Percentiles rank a stretch among this genome's conserved stretches.
These are phyloP conservation scores for Osmerus eperlanus DNA, from an alignment of 2,113 vertebrate species.

Conservation along the genomic window DNA sequence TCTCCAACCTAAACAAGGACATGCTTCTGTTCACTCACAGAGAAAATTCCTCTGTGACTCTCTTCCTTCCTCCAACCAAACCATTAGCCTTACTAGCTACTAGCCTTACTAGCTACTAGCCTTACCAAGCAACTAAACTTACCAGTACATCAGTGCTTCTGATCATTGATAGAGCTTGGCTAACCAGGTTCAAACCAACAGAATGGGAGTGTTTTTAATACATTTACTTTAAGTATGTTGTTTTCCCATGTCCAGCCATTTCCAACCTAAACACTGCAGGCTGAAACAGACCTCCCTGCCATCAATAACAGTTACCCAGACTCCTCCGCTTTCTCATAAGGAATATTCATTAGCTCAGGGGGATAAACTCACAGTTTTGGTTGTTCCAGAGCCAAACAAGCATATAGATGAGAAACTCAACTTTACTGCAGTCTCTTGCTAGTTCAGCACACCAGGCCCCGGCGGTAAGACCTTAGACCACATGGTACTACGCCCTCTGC, in stretches of 20 bases:
- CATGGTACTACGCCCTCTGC: no score
- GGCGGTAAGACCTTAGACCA: no score
- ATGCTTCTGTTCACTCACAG: constrained; percentile 4
- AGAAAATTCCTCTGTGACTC: constrained; percentile 10
- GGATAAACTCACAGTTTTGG: constrained; percentile 48
- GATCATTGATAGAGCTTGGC: no score
- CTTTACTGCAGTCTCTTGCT: not conserved
- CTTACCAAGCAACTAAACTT: constrained; percentile 1
- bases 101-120: not conserved
- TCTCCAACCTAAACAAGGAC: constrained; percentile 13
- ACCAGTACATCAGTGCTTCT: constrained; percentile 3
- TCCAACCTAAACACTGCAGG: constrained; percentile 16
- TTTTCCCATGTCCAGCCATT: constrained; percentile 3
- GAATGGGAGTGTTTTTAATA: no score
- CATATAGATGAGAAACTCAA: constrained; percentile 27
- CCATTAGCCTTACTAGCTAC: not conserved
- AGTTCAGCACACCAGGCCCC: no score
- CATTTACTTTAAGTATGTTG: not conserved
- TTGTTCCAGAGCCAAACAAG: constrained; percentile 37
- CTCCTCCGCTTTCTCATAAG: constrained; percentile 34
- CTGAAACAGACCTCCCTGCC: constrained; percentile 30
- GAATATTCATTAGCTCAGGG: constrained; percentile 51
- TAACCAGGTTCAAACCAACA: no score
- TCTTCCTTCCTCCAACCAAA: constrained; percentile 4
- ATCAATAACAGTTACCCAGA: constrained; percentile 52